phyloP scores from a whole-genome alignment of 2,113 vertebrate genomes.

The Albula goreensis region DNA sequence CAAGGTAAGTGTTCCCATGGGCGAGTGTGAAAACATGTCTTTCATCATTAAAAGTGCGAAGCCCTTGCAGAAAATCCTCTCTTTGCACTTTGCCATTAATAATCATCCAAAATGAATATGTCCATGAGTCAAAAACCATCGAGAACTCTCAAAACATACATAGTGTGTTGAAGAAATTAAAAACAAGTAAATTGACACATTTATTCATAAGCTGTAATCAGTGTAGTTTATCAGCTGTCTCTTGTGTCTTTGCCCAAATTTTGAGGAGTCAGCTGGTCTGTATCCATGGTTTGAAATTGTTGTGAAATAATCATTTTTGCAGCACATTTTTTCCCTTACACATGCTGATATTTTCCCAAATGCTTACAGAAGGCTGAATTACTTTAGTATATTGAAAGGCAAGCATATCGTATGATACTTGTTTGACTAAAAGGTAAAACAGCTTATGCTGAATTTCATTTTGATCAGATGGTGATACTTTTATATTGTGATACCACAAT shows the following conservation, averaged over 20 bases:
- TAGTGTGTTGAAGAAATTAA: no score
- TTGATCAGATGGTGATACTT: no score
- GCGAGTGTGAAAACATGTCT: not conserved
- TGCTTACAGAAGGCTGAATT: not conserved
- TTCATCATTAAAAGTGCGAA: not conserved
- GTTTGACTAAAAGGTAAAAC: no score
- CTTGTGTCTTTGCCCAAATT: not conserved
- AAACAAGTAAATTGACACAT: no score
- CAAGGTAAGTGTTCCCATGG: slow-evolving; percentile 71
- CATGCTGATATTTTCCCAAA: not conserved
- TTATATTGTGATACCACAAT: no score
- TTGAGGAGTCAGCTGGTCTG: not conserved
- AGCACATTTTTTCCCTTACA: not conserved
- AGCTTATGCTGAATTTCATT: no score
- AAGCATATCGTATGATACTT: not conserved
- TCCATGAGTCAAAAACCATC: no score
- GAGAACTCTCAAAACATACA: no score
- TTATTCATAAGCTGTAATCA: not conserved
- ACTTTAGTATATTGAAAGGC: no score
- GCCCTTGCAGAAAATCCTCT: no score
- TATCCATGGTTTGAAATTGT: not conserved
- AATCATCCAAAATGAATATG: no score
- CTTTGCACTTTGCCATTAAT: no score
- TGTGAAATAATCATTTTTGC: not conserved
- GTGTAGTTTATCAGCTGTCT: not conserved